These are phyloP conservation scores for Pristionchus mayeri DNA, from an alignment of 2,888 invertebrate species.

Conservation along the genomic window DNA sequence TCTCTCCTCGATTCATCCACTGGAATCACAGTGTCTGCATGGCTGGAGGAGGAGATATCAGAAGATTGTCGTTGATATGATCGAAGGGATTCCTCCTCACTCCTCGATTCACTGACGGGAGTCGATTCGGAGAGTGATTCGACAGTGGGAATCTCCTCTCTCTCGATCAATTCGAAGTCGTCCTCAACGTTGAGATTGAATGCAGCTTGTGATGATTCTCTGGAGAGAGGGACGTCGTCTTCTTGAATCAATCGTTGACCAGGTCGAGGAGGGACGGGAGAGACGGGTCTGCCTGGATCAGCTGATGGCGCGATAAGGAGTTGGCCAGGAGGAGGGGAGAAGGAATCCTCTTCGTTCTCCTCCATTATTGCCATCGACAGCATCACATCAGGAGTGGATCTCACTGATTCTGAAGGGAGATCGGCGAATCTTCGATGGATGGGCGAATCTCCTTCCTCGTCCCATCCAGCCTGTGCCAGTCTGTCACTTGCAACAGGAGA, in stretches of 20 bases:
- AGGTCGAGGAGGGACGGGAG: slow-evolving; percentile 65
- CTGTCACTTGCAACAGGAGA: slow-evolving; percentile 70
- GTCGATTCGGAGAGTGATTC: not conserved
- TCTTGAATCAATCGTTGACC: slow-evolving; percentile 24
- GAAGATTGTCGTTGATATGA: slow-evolving; percentile 61
- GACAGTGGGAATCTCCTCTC: slow-evolving; percentile 42
- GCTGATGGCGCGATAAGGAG: slow-evolving; percentile 56
- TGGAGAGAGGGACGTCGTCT: slow-evolving; percentile 35
- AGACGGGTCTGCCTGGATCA: slow-evolving; percentile 67
- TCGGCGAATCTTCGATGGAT: slow-evolving; percentile 53
- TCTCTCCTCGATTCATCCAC: slow-evolving; percentile 51
- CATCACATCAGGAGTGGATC: slow-evolving; percentile 64
- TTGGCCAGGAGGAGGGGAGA: slow-evolving; percentile 61
- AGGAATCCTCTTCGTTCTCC: slow-evolving; percentile 58
- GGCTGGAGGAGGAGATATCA: slow-evolving; percentile 60
- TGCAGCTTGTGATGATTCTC: slow-evolving; percentile 46
- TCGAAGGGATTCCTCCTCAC: slow-evolving; percentile 46
- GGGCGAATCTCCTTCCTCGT: slow-evolving; percentile 55
- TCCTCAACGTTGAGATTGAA: slow-evolving; percentile 37
- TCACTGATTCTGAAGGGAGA: slow-evolving; percentile 54
- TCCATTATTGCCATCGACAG: slow-evolving; percentile 60
- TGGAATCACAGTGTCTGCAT: slow-evolving; percentile 62
- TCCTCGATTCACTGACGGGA: slow-evolving; percentile 48
- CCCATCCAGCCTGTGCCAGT: slow-evolving; percentile 59
- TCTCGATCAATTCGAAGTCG: slow-evolving; percentile 58